phyloP scores from a whole-genome alignment of 2,888 invertebrate genomes.

The Apodemia hepburni region DNA sequence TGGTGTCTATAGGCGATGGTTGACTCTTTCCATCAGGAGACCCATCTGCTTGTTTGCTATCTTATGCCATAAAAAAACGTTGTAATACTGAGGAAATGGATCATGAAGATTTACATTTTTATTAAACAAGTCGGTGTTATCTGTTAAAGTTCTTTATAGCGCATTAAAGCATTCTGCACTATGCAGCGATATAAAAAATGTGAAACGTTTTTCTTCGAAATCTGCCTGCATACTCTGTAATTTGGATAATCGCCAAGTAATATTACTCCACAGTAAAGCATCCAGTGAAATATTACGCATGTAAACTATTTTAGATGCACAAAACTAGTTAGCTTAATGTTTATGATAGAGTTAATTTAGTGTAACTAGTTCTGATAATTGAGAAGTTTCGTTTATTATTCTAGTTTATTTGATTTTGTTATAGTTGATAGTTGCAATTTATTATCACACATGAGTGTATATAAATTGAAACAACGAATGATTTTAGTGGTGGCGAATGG shows the following conservation, averaged over 20 bases:
- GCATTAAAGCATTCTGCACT: constrained; percentile 39
- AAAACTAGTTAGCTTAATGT: constrained; percentile 10
- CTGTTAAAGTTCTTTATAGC: constrained; percentile 10
- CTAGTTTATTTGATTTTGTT: not conserved
- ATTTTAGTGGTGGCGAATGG: not conserved
- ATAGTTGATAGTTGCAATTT: not conserved
- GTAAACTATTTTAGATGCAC: constrained; percentile 24
- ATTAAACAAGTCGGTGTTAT: not conserved
- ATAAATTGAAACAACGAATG: not conserved
- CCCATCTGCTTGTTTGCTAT: too few species aligned
- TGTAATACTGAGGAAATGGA: not conserved
- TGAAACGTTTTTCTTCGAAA: constrained; percentile 46
- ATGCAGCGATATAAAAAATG: not conserved
- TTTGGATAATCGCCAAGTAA: constrained; percentile 57
- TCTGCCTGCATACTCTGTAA: constrained; percentile 40
- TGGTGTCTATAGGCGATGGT: too few species aligned
- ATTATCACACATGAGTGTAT: not conserved
- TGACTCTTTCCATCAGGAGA: too few species aligned
- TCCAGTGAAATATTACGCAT: constrained; percentile 34
- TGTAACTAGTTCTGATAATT: constrained; percentile 7
- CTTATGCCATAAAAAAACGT: too few species aligned
- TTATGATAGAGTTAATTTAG: constrained; percentile 7
- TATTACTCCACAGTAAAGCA: constrained; percentile 40
- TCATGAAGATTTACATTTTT: constrained; percentile 1
- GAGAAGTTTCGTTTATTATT: not conserved